Percentiles rank a stretch among this genome's conserved stretches.
Conservation (phyloP, 1,140 invertebrate genomes). For the Diprion similis region DNA sequence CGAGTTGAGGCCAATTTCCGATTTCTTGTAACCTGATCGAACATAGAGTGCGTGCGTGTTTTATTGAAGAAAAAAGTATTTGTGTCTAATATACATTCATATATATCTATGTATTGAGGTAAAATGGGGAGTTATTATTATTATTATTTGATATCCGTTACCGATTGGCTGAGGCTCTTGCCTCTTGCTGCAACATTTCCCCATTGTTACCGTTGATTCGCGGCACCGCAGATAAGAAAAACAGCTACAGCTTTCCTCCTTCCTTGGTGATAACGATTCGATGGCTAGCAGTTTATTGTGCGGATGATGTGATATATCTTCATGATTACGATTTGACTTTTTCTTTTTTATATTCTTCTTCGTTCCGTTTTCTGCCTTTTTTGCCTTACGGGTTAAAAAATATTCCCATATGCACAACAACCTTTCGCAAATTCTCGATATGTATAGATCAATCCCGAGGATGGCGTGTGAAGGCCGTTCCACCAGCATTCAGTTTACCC, state of each 20-base stretch:
- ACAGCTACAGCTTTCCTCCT: not conserved
- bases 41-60: slow-evolving; percentile 46
- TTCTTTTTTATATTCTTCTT: no score
- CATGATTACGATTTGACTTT: no score
- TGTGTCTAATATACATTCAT: slow-evolving; percentile 8
- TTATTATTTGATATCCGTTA: slow-evolving; percentile 33
- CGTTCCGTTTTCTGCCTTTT: no score
- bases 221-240: not conserved
- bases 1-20: slow-evolving; percentile 68
- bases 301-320: no score
- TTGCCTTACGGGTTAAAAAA: no score
- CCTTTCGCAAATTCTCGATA: no score
- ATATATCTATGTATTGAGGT: not conserved
- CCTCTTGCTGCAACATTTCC: slow-evolving; percentile 77
- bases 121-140: slow-evolving; percentile 1
- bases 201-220: slow-evolving; percentile 59
- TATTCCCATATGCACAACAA: no score
- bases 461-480: no score
- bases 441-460: no score
- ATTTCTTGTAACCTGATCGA: slow-evolving; percentile 69
- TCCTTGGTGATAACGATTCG: not conserved
- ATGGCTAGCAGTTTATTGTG: no score
- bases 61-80: not conserved
- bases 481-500: no score
- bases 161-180: slow-evolving; percentile 72